A percentile compares a stretch with the other conserved stretches of the same genome.
Evolutionary conservation across 2,888 invertebrate genomes (phyloP).

Genomic region (Xestia rhomboidea): DNA sequence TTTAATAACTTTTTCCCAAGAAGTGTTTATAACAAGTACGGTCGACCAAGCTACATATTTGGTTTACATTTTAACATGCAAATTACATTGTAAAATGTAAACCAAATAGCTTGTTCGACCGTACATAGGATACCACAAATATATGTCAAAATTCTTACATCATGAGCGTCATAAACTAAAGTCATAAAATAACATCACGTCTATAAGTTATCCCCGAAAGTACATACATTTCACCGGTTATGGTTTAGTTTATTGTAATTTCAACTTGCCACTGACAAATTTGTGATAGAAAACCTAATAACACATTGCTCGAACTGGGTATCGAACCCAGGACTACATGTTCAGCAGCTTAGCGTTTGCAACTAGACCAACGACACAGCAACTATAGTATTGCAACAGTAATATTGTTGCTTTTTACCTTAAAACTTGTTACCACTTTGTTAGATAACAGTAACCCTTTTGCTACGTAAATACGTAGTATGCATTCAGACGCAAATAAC

Average conservation of each 20-base stretch:
- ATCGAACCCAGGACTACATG: not conserved
- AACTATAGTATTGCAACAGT: not conserved
- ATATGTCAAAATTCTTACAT: not conserved
- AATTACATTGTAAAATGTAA: too few relatives aligned
- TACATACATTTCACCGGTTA: not conserved
- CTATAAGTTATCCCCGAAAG: not conserved
- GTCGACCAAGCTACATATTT: too few relatives aligned
- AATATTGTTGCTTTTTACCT: not conserved
- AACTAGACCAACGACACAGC: not conserved
- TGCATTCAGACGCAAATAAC: constrained; percentile 1
- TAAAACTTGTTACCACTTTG: not conserved
- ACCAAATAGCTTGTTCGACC: too few relatives aligned
- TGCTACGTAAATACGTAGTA: not conserved
- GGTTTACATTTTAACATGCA: too few relatives aligned
- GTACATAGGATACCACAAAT: not conserved
- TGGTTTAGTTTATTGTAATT: not conserved
- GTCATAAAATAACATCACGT: not conserved
- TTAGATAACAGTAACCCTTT: too few relatives aligned
- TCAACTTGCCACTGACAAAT: not conserved
- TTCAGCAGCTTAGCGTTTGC: not conserved
- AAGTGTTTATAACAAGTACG: not conserved
- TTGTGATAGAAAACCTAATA: not conserved
- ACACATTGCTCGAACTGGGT: not conserved
- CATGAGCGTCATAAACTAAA: not conserved
- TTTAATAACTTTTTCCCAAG: constrained; percentile 34